Base-by-base conservation (phyloP, 1,140 invertebrate species). In the Aphelenchoides besseyi region DNA sequence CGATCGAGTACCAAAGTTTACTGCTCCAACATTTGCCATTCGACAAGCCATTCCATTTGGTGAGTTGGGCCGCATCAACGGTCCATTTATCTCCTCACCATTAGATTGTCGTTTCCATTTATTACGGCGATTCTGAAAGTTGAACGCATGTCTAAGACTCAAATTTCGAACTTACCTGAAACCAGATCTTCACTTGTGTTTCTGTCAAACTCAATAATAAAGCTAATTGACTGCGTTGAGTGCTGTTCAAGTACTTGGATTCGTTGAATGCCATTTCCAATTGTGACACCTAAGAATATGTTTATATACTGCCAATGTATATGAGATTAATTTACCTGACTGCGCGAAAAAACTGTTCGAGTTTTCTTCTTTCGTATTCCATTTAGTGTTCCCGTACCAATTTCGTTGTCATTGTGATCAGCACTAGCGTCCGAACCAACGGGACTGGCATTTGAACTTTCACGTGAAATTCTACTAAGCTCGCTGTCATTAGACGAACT, bases 291-390 rank as follows among this genome's bases (percentile, higher is more conserved):
- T 70, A 48, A 71, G 53, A 71, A 32, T 1, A 23, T 69, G 37
- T n/a, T 69, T 18, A 69, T 67, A 28, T 3, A 37, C 28, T 3
- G 3, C 26, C 2, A 57, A 57, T 1, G 0, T 28, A 61, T 61
- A 69, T 33, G 30, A 57, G 35, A 68, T n/a, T n/a, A n/a, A 64
- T 30, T 35, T 53, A 70, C 69, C 41, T 72, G 70, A 26, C 41
- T 28, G n/a, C 70, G 28, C 32, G 69, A 53, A 36, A 72, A 72
- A 30, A 72, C 70, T 16, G 70, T 72, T 9, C 70, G 70, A 9
- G 70, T 72, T 59, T 72, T 72, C 70, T 72, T 72, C 53, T 72
- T 72, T 29, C 70, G 29, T 12, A 69, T 71, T n/a, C 67, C 67
- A 37, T 23, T 23, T 12, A 35, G 12, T n/a, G 37, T 5, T 8